Evolutionary conservation across 2,888 invertebrate species (phyloP).

Genomic region (Barypeithes pellucidus): DNA sequence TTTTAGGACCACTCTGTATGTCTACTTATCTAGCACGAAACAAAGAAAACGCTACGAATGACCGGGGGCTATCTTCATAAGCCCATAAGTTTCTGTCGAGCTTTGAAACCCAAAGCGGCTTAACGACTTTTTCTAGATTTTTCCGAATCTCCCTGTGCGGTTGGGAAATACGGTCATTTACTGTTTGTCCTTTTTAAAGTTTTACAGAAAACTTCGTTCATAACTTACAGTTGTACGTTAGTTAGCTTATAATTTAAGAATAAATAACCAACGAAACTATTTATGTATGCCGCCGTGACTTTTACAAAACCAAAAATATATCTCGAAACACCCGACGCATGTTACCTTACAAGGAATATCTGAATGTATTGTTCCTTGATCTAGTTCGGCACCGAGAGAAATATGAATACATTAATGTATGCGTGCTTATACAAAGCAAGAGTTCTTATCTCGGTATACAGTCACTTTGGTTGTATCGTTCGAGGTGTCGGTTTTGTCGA

Average conservation of each 20-base stretch:
- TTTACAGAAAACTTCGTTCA: no score
- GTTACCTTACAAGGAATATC: conserved; percentile 45
- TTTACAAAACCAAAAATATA: conserved; percentile 17
- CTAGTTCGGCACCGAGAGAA: conserved; percentile 38
- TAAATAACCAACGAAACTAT: no score
- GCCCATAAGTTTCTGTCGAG: conserved; percentile 29
- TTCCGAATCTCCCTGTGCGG: neutral
- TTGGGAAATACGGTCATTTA: no score
- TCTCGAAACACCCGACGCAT: conserved; percentile 7
- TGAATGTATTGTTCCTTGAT: conserved; percentile 41
- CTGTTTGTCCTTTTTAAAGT: no score
- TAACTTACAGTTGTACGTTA: no score
- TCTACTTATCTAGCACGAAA: neutral
- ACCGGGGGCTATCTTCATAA: conserved; percentile 33
- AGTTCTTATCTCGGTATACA: conserved; percentile 24
- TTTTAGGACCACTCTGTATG: no score
- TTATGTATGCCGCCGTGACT: conserved; percentile 1
- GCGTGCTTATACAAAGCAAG: neutral
- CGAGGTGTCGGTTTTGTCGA: conserved; percentile 7
- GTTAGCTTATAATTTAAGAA: no score
- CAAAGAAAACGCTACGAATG: conserved; percentile 11
- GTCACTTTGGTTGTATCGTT: conserved; percentile 7
- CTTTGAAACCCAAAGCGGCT: conserved; percentile 23
- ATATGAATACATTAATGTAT: conserved; percentile 30
- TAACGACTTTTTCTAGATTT: conserved; percentile 12